Base-by-base conservation (phyloP, 1,140 invertebrate genomes). In the Thaumatotibia leucotreta region DNA sequence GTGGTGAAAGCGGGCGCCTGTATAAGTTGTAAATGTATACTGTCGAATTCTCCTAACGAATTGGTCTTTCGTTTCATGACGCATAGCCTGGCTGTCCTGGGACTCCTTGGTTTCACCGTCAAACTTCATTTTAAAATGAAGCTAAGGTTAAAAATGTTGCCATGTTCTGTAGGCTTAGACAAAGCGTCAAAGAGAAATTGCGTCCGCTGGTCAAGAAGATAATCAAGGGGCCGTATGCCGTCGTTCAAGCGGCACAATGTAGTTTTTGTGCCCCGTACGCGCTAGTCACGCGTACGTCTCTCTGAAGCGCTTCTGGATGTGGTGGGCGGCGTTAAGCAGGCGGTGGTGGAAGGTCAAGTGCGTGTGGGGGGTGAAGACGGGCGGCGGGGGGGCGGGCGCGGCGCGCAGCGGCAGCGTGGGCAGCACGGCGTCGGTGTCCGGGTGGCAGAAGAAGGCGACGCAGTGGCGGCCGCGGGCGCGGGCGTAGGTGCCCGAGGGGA, bases 391-490 rank as follows among this genome's bases (percentile, higher is more conserved):
- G 9, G 73, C 68, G 39, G 90, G 76, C 3, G 88, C 82, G 62
- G 82, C 92, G 75, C 77, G 91, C 72, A 77, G 90, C 73, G 76
- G 93, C 71, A 96, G 92, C 70, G 95, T 92, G 52, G 93, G 91
- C 39, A 96, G 84, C 4, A 85, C 70, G 1, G 92, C 91, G 49
- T 92, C 87, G 68, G 93, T 86, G 84, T 96, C 94, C 1, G 96
- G 96, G 83, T 96, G 95, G 67, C 95, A 94, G 88, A 96, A 96
- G 89, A 95, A 96, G 1, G 94, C 95, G 33, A 96, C 92, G 31
- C 95, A 95, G 80, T 96, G 95, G 20, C 95, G 93, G 2, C 93
- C 92, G 39, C 93, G 91, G 0, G 92, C 91, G 52, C 92, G 92
- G 11, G 92, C 91, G 68, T 91, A 92, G 66, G 92, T 90, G 31